phyloP scores from a whole-genome alignment of 2,888 invertebrate genomes.

The Ganaspis brasiliensis region DNA sequence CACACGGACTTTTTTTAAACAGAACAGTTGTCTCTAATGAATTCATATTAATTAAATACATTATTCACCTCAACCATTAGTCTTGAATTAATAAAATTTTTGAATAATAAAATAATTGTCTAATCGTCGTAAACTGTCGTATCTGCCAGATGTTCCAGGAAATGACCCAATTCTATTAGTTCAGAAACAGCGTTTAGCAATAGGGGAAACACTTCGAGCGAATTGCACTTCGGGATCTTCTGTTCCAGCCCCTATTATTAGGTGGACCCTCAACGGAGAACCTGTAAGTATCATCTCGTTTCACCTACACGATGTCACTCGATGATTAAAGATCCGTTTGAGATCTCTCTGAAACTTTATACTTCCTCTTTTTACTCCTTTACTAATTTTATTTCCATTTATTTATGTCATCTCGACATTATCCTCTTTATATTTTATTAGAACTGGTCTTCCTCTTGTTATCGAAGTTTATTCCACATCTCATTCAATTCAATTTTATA shows the following conservation, averaged over 20 bases:
- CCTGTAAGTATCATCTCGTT: slow-evolving; percentile 73
- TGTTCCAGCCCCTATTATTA: slow-evolving; percentile 76
- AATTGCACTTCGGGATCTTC: slow-evolving; percentile 78
- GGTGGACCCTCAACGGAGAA: slow-evolving; percentile 77
- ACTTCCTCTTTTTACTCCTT: slow-evolving; percentile 49
- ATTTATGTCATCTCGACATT: too few species aligned
- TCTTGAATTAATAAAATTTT: too few species aligned
- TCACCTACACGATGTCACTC: slow-evolving; percentile 71
- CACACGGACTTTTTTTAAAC: too few species aligned
- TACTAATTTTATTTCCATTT: slow-evolving; percentile 49
- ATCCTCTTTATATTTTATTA: background rate
- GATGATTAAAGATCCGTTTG: slow-evolving; percentile 70
- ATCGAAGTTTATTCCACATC: too few species aligned
- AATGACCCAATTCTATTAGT: slow-evolving; percentile 71
- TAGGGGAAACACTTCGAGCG: slow-evolving; percentile 75
- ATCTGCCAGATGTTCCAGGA: background rate
- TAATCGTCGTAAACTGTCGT: too few species aligned
- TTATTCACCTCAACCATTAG: too few species aligned
- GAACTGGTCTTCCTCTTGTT: too few species aligned
- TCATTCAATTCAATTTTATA: too few species aligned
- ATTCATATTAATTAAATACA: too few species aligned
- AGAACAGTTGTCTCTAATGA: too few species aligned
- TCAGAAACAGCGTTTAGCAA: slow-evolving; percentile 74
- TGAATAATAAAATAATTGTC: too few species aligned
- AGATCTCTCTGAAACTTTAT: slow-evolving; percentile 9